A percentile compares a stretch with the other conserved stretches of the same genome.
These are phyloP conservation scores for Anthonomus grandis DNA, from an alignment of 1,140 invertebrate genomes.

Conservation along the genomic window DNA sequence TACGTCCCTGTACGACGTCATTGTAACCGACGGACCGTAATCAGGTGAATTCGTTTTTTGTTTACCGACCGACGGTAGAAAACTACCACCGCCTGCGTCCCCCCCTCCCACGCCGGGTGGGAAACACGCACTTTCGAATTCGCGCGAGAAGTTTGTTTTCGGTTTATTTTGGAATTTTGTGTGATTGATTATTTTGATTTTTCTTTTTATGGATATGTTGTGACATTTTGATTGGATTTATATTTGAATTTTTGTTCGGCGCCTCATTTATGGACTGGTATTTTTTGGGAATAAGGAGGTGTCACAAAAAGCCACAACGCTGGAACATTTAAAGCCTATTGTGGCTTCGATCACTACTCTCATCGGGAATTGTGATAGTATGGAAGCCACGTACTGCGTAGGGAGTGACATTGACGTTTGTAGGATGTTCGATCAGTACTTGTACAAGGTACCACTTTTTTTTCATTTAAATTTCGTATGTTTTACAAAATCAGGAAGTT, in stretches of 20 bases:
- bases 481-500: background rate
- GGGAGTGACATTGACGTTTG: conserved; percentile 62
- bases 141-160: too few relatives aligned
- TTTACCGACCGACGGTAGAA: too few relatives aligned
- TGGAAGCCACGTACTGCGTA: conserved; percentile 64
- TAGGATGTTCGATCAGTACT: conserved; percentile 67
- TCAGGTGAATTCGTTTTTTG: too few relatives aligned
- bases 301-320: conserved; percentile 38
- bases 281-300: conserved; percentile 29
- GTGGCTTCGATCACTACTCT: conserved; percentile 50
- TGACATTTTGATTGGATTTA: background rate
- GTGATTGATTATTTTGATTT: conserved; percentile 14
- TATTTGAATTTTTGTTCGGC: background rate
- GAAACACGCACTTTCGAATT: too few relatives aligned
- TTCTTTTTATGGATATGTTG: background rate
- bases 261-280: background rate
- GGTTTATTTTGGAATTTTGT: conserved; percentile 7
- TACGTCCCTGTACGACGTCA: too few relatives aligned
- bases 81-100: too few relatives aligned
- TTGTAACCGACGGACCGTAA: too few relatives aligned
- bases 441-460: conserved; percentile 58
- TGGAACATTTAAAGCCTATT: conserved; percentile 51
- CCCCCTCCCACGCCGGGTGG: too few relatives aligned
- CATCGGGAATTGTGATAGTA: conserved; percentile 51
- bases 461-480: background rate